phyloP scores from a whole-genome alignment of 37 sponge, comb jelly and placozoan genomes.

The Ephydatia muelleri region DNA sequence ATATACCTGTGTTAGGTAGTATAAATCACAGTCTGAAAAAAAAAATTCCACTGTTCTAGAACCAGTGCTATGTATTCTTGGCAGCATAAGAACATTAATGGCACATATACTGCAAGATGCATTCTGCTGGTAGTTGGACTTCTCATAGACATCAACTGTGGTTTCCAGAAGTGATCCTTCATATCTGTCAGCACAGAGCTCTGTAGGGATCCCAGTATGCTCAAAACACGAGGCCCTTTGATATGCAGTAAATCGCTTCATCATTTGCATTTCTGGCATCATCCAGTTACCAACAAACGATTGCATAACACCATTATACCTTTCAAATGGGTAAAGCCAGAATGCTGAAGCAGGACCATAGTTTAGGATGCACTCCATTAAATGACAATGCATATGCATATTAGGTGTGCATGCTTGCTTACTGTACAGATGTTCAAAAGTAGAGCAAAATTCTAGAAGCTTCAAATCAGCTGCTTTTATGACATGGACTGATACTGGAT shows the following conservation, averaged over 20 bases:
- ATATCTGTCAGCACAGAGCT: neutral
- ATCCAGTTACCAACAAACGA: slow-evolving; percentile 7
- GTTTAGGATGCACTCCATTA: slow-evolving; percentile 5
- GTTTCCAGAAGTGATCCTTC: neutral
- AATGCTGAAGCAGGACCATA: slow-evolving; percentile 7
- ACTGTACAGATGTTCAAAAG: slow-evolving; percentile 2
- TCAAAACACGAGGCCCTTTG: slow-evolving; percentile 7
- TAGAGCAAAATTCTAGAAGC: slow-evolving; percentile 3
- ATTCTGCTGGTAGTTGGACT: neutral
- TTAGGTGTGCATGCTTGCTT: neutral
- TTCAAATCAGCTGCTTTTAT: slow-evolving; percentile 7
- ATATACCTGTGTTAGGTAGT: neutral
- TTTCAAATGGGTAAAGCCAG: slow-evolving; percentile 12
- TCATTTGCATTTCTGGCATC: slow-evolving; percentile 10
- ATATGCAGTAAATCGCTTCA: neutral
- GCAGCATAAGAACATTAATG: slow-evolving; percentile 5
- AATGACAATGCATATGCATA: slow-evolving; percentile 10
- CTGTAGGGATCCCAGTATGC: neutral
- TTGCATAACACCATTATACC: slow-evolving; percentile 17
- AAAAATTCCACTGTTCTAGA: neutral
- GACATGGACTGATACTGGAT: neutral
- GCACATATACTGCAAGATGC: neutral
- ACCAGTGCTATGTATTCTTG: neutral
- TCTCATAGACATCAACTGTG: slow-evolving; percentile 2
- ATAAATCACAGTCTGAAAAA: neutral